Evolutionary conservation across 2,888 invertebrate genomes (phyloP).

Genomic region (Pyralis farinalis): DNA sequence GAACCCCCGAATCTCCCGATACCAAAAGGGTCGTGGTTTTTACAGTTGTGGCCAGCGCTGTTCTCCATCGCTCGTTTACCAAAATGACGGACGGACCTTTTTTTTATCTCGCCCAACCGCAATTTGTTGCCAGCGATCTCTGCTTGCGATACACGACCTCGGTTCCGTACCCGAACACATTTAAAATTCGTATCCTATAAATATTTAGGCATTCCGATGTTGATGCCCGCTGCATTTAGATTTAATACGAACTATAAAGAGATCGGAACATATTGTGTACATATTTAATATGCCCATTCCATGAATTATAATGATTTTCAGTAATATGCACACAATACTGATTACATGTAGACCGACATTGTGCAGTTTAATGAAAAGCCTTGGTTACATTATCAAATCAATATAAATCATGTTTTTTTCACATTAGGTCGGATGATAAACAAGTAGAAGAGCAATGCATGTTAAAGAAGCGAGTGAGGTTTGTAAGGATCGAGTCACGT

Average conservation of each 20-base stretch:
- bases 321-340: too few species aligned
- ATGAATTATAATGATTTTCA: too few species aligned
- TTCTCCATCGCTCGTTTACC: constrained; percentile 65
- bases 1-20: constrained; percentile 34
- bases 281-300: too few species aligned
- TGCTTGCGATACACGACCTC: constrained; percentile 60
- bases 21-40: constrained; percentile 49
- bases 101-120: constrained; percentile 76
- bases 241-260: constrained; percentile 19
- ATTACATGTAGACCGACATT: too few species aligned
- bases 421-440: too few species aligned
- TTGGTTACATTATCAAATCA: too few species aligned
- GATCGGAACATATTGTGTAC: neutral
- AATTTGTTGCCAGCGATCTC: constrained; percentile 73
- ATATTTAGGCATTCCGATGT: constrained; percentile 51
- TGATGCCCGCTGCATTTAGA: constrained; percentile 38
- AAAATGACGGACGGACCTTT: constrained; percentile 78
- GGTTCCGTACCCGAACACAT: constrained; percentile 47
- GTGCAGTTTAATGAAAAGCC: too few species aligned
- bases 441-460: too few species aligned
- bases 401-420: too few species aligned
- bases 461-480: too few species aligned
- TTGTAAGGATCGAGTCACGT: too few species aligned
- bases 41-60: constrained; percentile 45
- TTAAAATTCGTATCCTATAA: constrained; percentile 61